Evolutionary conservation across 1,140 invertebrate species (phyloP).

Genomic region (Melipona quadrifasciata): DNA sequence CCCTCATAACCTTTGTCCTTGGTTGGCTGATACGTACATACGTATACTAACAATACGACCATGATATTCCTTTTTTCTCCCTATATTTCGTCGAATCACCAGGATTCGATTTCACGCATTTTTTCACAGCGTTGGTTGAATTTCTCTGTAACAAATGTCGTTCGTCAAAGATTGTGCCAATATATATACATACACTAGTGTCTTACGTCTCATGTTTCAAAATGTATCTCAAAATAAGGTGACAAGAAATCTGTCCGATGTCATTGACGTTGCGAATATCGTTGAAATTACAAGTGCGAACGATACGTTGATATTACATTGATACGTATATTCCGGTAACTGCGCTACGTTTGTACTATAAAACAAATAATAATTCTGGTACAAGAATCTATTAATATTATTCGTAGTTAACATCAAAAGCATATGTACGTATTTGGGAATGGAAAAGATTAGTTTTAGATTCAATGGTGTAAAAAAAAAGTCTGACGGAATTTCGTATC

Average conservation of each 20-base stretch:
- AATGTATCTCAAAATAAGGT: neutral
- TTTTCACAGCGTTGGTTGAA: neutral
- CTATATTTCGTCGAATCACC: neutral
- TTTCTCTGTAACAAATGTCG: neutral
- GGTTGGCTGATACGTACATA: neutral
- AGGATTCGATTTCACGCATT: neutral
- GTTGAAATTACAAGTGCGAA: neutral
- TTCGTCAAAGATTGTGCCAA: neutral
- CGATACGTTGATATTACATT: neutral
- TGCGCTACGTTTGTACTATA: neutral
- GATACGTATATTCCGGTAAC: neutral
- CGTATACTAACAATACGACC: neutral
- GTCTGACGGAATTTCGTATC: neutral
- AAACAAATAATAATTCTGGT: neutral
- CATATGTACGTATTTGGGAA: too few relatives aligned
- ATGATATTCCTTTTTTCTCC: neutral
- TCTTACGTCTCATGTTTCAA: too few relatives aligned
- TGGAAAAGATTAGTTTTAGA: neutral
- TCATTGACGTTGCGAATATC: neutral
- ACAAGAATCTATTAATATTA: neutral
- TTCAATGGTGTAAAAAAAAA: neutral
- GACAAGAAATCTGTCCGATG: neutral
- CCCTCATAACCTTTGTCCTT: neutral
- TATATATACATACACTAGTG: neutral
- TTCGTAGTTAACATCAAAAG: neutral